Base-by-base conservation (phyloP, 2,113 vertebrate genomes). In the Athene noctua region DNA sequence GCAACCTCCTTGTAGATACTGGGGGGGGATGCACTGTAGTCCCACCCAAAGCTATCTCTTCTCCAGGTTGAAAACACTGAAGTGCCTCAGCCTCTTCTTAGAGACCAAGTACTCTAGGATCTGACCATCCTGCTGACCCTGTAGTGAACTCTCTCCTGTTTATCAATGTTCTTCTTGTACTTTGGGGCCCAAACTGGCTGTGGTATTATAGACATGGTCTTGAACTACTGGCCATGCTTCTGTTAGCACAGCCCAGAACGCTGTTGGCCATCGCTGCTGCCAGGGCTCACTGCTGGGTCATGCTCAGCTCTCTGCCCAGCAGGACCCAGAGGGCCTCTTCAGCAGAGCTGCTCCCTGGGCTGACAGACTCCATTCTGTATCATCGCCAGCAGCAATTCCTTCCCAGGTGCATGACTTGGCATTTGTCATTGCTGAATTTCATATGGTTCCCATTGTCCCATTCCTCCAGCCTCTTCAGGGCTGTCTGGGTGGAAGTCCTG, bases 401-500 rank as follows among this genome's bases (percentile, higher is more conserved):
- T 57, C 27, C 12, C 36, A 47, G 27, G 12, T 21, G 5, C 11
- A 65, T 15, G 26, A 12, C 34, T 30, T 49, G 27, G 11, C 21
- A 46, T 70, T 74, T 88, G 38, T 36, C 11, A 2, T n/a, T 62
- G 46, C 8, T 54, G 51, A 66, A 57, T 78, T 70, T 40, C n/a
- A 9, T 62, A 13, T 12, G 20, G 26, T 51, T 74, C 25, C 16
- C 0, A 0, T 40, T 83, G 10, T 16, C 7, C 47, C 22, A 13
- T n/a, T 82, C 16, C 38, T 75, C 11, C 61, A 87, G 51, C 27
- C 32, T 54, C 27, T 51, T 42, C 32, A 59, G 58, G 19, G 15
- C 34, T 54, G 34, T 20, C 46, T 70, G 46, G 21, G 10, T 49
- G n/a, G 26, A 54, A 90, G 46, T 13, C 44, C 15, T 80, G 26